These are phyloP conservation scores for Chloroceryle amazona DNA, from an alignment of 2,797 vertebrate genomes.

Conservation along the genomic window DNA sequence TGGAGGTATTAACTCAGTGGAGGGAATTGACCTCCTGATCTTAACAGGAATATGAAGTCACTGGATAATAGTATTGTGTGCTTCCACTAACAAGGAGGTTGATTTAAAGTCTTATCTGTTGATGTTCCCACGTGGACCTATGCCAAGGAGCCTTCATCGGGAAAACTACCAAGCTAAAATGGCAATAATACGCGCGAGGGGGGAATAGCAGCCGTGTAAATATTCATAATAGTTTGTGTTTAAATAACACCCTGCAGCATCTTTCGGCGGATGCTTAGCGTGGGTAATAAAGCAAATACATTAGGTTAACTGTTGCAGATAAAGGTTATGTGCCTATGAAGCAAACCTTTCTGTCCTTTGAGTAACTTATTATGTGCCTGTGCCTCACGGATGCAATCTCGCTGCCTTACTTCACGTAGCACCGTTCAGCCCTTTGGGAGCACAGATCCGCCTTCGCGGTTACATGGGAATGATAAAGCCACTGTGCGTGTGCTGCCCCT, in stretches of 20 bases:
- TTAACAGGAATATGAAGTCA: constrained; percentile 31
- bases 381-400: neutral
- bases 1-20: neutral
- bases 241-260: neutral
- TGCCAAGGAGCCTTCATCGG: neutral
- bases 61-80: neutral
- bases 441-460: neutral
- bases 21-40: constrained; percentile 14
- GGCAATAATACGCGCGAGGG: constrained; percentile 3
- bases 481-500: accelerated
- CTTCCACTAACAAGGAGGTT: constrained; percentile 34
- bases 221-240: neutral
- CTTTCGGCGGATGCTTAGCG: neutral
- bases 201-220: constrained; percentile 6
- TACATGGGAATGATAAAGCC: neutral
- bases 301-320: constrained; percentile 9
- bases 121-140: neutral
- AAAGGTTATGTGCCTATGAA: neutral
- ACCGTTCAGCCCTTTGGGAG: neutral
- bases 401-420: neutral
- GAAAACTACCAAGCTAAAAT: neutral
- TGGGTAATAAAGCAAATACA: constrained; percentile 4
- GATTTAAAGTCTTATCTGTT: neutral
- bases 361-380: neutral
- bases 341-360: neutral